Base-by-base conservation (phyloP, 2,888 invertebrate genomes). In the Agrypnus murinus region DNA sequence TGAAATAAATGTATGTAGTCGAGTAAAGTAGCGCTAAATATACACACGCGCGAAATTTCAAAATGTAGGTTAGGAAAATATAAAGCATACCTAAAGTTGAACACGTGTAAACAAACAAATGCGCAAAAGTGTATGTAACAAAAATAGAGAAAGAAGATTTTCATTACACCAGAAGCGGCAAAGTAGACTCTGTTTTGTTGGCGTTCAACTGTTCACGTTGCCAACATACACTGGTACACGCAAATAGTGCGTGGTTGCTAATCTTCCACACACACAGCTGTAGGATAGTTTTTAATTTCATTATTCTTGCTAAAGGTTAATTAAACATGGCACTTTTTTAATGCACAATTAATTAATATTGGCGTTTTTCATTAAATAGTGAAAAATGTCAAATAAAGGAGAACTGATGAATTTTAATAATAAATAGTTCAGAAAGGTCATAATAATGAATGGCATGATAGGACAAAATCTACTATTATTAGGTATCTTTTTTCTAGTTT, bases 21-120 rank as follows among this genome's bases (percentile, higher is more conserved):
- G 25, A 25, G 25, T 25, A 3, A n/a, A 40, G 10, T 19, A 19
- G 8, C 15, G 19, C 19, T 50, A 50, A 50, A 50, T 31, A 50
- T 50, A 50, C 25, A 25, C 5, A 31, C 43, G 14, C 43, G 14
- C 5, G 6, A 50, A 25, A 31, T 25, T 50, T 50, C 50, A 50
- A 50, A 55, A 55, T 55, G 36, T 55, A 38, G 55, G 55, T 55
- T 36, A 55, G 19, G 55, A 55, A 55, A 55, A 55, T 55, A 55
- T 34, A 55, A 34, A 55, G 34, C 34, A 48, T 19, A 36, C 34
- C 53, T n/a, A 50, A 25, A 50, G 31, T 31, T 8, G n/a, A 31
- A 10, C 50, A 32, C 50, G 50, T 50, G 50, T 55, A 36, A 55
- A 55, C n/a, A 55, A 55, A 55, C 55, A 36, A 55, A 55, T 55